Conservation (phyloP, 2,113 vertebrate species). For the Nibea albiflora region DNA sequence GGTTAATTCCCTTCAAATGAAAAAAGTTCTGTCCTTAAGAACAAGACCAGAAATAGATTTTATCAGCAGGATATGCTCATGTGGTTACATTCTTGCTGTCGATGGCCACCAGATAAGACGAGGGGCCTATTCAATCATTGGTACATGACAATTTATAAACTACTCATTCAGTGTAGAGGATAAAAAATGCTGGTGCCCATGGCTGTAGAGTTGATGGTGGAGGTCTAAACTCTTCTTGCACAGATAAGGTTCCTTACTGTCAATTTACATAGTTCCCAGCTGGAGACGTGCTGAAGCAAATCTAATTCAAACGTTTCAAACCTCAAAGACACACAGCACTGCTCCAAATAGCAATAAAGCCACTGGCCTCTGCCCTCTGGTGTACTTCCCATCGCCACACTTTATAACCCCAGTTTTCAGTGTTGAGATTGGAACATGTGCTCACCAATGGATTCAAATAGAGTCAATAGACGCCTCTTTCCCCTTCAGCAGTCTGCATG, state of each 20-base stretch:
- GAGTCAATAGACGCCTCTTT: constrained; percentile 73
- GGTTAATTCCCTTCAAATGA: constrained; percentile 67
- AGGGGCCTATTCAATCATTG: constrained; percentile 45
- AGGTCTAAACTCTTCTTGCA: constrained; percentile 52
- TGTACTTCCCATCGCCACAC: constrained; percentile 70
- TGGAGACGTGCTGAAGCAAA: constrained; percentile 78
- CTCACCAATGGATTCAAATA: constrained; percentile 78
- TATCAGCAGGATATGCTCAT: constrained; percentile 70
- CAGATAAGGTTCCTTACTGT: constrained; percentile 70
- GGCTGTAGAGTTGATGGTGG: constrained; percentile 31
- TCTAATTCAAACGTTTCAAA: constrained; percentile 77
- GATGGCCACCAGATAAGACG: constrained; percentile 67
- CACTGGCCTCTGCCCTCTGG: constrained; percentile 77
- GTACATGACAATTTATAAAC: constrained; percentile 52
- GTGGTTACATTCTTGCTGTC: constrained; percentile 55
- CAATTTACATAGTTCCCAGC: constrained; percentile 78
- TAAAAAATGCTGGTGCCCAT: constrained; percentile 40
- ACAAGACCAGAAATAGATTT: constrained; percentile 67
- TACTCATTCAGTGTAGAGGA: constrained; percentile 39
- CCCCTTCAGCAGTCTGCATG: constrained; percentile 75
- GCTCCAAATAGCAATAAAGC: constrained; percentile 73
- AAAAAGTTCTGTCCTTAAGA: constrained; percentile 54
- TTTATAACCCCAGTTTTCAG: constrained; percentile 59
- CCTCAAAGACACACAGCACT: constrained; percentile 72
- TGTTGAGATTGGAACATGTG: constrained; percentile 73